Evolutionary conservation across 1,140 invertebrate species (phyloP).

Genomic region (Agrypnia vestita): DNA sequence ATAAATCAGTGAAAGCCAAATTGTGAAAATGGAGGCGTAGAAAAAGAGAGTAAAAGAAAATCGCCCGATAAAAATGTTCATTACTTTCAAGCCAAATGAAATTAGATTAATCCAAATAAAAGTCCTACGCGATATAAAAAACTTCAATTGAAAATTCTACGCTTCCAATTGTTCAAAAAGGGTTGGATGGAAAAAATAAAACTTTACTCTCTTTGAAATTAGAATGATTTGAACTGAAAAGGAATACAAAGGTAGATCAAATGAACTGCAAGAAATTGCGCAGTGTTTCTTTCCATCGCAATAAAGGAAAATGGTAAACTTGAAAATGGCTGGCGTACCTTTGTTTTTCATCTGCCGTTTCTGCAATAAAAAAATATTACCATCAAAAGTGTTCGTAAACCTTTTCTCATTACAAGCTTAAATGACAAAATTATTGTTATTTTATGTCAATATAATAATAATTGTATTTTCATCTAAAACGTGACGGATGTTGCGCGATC

Average conservation of each 20-base stretch:
- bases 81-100: conserved; percentile 34
- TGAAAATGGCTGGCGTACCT: conserved; percentile 1
- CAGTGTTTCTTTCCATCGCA: neutral
- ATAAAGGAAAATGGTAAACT: conserved; percentile 14
- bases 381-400: too few relatives aligned
- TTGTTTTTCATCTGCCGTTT: neutral
- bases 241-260: conserved; percentile 14
- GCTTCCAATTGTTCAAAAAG: conserved; percentile 17
- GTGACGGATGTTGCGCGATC: too few relatives aligned
- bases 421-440: too few relatives aligned
- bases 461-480: too few relatives aligned
- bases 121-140: neutral
- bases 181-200: conserved; percentile 12
- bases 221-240: conserved; percentile 6
- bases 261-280: conserved; percentile 23
- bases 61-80: conserved; percentile 36
- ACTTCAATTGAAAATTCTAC: neutral
- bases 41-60: conserved; percentile 44
- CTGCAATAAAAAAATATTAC: too few relatives aligned
- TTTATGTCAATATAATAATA: too few relatives aligned
- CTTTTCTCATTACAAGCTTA: too few relatives aligned
- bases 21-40: conserved; percentile 35
- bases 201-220: conserved; percentile 15
- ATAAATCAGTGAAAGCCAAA: conserved; percentile 13
- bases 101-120: conserved; percentile 43